phyloP scores from a whole-genome alignment of 2,797 vertebrate species.

The Scyliorhinus canicula region DNA sequence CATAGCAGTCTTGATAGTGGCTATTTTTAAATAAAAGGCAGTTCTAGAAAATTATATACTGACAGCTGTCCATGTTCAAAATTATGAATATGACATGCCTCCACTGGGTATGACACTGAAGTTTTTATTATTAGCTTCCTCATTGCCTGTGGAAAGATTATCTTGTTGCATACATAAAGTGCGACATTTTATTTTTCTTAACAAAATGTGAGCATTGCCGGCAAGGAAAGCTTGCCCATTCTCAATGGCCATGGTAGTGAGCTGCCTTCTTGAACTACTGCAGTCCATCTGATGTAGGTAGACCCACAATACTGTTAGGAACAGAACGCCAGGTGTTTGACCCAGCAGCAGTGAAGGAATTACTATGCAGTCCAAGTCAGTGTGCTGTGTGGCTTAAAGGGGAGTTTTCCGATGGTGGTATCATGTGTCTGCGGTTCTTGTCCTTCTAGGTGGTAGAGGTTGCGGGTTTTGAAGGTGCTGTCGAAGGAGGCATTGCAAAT shows the following conservation, averaged over 20 bases:
- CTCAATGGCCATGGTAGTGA: not conserved
- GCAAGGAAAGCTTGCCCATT: not conserved
- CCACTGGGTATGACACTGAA: not conserved
- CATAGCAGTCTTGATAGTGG: no score
- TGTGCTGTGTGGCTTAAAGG: not conserved
- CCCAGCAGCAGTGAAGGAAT: not conserved
- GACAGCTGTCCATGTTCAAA: no score
- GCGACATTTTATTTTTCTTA: not conserved
- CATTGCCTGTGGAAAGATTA: not conserved
- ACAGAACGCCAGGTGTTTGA: not conserved
- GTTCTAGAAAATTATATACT: no score
- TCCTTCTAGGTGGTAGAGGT: not conserved
- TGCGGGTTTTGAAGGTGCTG: not conserved
- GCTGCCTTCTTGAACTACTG: not conserved
- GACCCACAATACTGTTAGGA: not conserved
- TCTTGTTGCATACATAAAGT: not conserved
- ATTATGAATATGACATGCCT: no score
- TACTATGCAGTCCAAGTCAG: not conserved
- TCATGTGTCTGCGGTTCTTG: not conserved
- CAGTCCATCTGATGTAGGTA: not conserved
- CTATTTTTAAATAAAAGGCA: no score
- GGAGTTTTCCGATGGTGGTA: not conserved
- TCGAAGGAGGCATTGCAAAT: not conserved
- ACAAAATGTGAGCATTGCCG: not conserved
- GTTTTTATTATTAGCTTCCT: not conserved